Evolutionary conservation across 2,113 vertebrate species (phyloP), one percentile per base, ranked within the genome.

Genomic region (Hipposideros armiger): DNA sequence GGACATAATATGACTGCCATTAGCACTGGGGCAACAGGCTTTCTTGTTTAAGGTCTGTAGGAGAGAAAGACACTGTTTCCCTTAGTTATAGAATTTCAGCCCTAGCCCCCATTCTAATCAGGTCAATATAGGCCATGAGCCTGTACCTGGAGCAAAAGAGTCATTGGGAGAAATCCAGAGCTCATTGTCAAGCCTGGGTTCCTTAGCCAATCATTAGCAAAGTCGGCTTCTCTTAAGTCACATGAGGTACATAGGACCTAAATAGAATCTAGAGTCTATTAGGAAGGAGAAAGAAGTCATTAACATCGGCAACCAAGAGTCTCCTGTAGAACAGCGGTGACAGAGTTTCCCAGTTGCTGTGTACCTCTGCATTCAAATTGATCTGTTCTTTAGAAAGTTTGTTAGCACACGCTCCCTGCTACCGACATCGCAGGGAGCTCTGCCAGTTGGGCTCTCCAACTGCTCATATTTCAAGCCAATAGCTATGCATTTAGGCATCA

Each of bases 401-500:
- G 32, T 36, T 52, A 77, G 36, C 47, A 13, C 5, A 20, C 45
- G 6, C 82, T 97, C 96, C 92, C 96, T 98, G 97, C 86, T 92
- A 67, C 97, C 97, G 93, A 66, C 96, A 97, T 97, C 96, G 86
- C 97, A 95, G 67, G 95, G 94, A 90, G 90, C 98, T 95, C 85
- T 93, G 60, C 54, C 36, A 20, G 66, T 95, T 54, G 56, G n/a
- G 22, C 54, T 58, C 90, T 54, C 88, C 91, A 98, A 94, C 96
- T 96, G 96, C 95, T 98, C 98, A 98, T 99, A 98, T 98, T 97
- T 98, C 96, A 98, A 94, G 69, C 93, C 74, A 93, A 97, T 92
- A 90, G 98, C 98, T 98, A 98, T 98, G 98, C 99, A 98, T 99
- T 99, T 98, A 98, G 98, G 98, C 98, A 98, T 99, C 98, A 99